Evolutionary conservation across 2,113 vertebrate species (phyloP), one percentile per base, ranked within the genome.

Genomic region (Eurystomus gularis): DNA sequence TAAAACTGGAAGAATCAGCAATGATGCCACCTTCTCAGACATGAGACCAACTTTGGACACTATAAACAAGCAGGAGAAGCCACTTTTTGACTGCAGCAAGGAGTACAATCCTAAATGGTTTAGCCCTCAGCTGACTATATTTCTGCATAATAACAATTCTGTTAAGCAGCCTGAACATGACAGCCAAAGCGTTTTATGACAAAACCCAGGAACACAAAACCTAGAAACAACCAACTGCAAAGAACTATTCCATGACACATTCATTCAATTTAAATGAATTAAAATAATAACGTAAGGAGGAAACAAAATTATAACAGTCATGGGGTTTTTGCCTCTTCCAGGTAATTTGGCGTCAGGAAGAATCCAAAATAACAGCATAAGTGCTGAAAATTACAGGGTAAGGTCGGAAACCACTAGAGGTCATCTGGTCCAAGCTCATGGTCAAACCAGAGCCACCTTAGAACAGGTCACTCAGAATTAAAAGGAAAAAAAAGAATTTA

Each of bases 381-480:
- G 15, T 83, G 16, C 13, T 61, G 76, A 94, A 95, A 95, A 91
- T 95, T 92, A 88, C 64, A 65, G 40, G 16, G 68, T 92, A 77
- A 73, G 21, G 9, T 6, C n/a, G 24, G 57, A 95, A 94, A 85
- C 23, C 57, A 92, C 78, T 76, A 68, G 61, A 91, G 65, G 57
- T 60, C 82, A 75, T 64, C 42, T 49, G 69, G 52, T 64, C 46
- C 7, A 20, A 33, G 13, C 13, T 78, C 52, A 39, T 19, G 28
- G 35, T 87, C 31, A 79, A 77, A 57, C 17, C 29, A 91, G 42
- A 42, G 42, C 23, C 77, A 89, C 57, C 48, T 82, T 75, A 75
- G 37, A 81, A 82, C 25, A 86, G 20, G 37, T 55, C 2, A 4
- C 29, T 83, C 42, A 81, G 49, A 80, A 86, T 78, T 44, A n/a